Conservation (phyloP, 2,113 vertebrate genomes). For the Paraplagusia blochii region DNA sequence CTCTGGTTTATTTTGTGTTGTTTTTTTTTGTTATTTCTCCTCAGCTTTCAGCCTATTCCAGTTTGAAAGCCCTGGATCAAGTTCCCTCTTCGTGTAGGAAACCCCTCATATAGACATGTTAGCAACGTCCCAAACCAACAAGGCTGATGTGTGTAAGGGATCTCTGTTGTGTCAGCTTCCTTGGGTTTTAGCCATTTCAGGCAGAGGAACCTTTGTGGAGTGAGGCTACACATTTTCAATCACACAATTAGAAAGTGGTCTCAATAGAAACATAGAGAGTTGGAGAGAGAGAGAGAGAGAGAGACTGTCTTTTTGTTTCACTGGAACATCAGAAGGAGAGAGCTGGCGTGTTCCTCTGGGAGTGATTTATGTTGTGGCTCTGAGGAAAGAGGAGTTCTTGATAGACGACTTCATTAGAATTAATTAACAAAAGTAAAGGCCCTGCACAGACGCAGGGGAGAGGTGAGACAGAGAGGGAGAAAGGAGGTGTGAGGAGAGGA, state of each 20-base stretch:
- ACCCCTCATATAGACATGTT: constrained; percentile 66
- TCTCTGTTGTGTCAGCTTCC: constrained; percentile 48
- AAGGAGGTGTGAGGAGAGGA: constrained; percentile 41
- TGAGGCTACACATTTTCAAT: constrained; percentile 74
- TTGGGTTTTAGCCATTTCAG: constrained; percentile 68
- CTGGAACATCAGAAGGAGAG: constrained; percentile 36
- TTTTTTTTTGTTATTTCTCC: too few species aligned
- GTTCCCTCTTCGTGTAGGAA: constrained; percentile 59
- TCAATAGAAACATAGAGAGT: constrained; percentile 42
- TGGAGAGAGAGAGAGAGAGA: constrained; percentile 41
- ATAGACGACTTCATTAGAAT: constrained; percentile 76
- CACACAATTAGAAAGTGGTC: constrained; percentile 71
- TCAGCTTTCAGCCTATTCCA: too few species aligned
- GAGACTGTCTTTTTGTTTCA: constrained; percentile 26
- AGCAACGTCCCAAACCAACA: constrained; percentile 72
- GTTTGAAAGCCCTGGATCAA: too few species aligned
- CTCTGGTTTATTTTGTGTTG: too few species aligned
- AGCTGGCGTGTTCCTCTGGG: constrained; percentile 39
- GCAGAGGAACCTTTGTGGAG: constrained; percentile 72
- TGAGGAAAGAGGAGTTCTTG: constrained; percentile 67
- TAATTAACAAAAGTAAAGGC: constrained; percentile 71
- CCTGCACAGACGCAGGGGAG: constrained; percentile 39
- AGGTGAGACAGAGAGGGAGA: constrained; percentile 20
- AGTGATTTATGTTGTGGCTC: constrained; percentile 63
- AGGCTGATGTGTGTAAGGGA: constrained; percentile 37